Evolutionary conservation across 2,797 vertebrate species (phyloP).

Genomic region (Bovichtus diacanthus): DNA sequence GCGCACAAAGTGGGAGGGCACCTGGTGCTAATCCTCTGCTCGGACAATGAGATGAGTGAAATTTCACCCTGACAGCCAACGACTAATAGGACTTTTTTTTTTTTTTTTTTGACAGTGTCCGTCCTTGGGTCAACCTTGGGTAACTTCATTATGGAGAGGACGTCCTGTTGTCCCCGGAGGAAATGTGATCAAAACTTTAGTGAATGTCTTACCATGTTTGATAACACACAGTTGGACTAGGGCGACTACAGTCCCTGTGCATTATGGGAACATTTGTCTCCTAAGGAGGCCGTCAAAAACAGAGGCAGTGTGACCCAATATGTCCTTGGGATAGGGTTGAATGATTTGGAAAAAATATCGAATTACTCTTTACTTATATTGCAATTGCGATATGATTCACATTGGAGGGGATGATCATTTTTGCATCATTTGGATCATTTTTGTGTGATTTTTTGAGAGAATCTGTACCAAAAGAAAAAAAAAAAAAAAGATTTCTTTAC

Average conservation of each 20-base stretch:
- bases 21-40: constrained; percentile 45
- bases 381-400: too few relatives aligned
- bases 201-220: constrained; percentile 40
- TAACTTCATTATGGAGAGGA: constrained; percentile 56
- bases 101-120: constrained; percentile 22
- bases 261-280: constrained; percentile 59
- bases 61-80: constrained; percentile 62
- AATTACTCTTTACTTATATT: too few relatives aligned
- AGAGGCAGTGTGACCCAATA: not conserved
- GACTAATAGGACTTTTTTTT: constrained; percentile 46
- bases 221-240: constrained; percentile 27
- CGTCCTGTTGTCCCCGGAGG: constrained; percentile 38
- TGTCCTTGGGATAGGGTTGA: too few relatives aligned
- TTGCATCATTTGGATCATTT: too few relatives aligned
- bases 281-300: constrained; percentile 21
- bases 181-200: constrained; percentile 53
- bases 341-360: too few relatives aligned
- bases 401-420: too few relatives aligned
- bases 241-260: constrained; percentile 38
- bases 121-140: constrained; percentile 67
- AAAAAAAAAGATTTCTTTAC: too few relatives aligned
- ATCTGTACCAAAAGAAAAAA: too few relatives aligned
- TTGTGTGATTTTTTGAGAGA: too few relatives aligned
- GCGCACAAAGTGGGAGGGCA: constrained; percentile 30
- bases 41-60: constrained; percentile 64